Evolutionary conservation across 2,113 vertebrate species (phyloP), one percentile per base, ranked within the genome.

Genomic region (Callithrix jacchus): DNA sequence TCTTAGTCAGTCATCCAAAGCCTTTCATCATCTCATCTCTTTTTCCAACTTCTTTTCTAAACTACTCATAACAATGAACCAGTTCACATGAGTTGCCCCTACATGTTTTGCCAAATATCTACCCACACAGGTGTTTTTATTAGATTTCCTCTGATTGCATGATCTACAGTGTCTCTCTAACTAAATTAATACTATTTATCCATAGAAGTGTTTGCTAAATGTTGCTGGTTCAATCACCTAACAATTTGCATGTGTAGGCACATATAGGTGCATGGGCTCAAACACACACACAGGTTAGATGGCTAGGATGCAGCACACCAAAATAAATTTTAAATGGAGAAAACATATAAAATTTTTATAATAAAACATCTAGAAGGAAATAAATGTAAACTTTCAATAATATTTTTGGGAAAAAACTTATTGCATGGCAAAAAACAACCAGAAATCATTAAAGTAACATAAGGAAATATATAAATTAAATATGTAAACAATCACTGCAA

Each of bases 181-280:
- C 54, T 45, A 21, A 42, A 56, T 47, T 61, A 71, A 32, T 70
- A 92, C 37, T 18, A 77, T 25, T 76, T 77, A 88, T 18, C 70
- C 16, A 40, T 93, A 21, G 56, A 81, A 77, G 37, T n/a, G 23
- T 61, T 70, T 23, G 45, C 20, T 49, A 56, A 61, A 49, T 18
- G 18, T 56, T 42, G 32, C 74, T 35, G 32, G 16, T 86, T 56
- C 16, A 30, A 25, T 23, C 25, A 52, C 27, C 25, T 45, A 58
- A n/a, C 7, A 1, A 71, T 52, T 35, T 84, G 27, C 6, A 10
- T 3, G 9, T 77, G 42, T 45, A 3, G 35, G n/a, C 2, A n/a
- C 3, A 5, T 11, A 7, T 4, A 30, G 14, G 2, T 18, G 0
- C 9, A 27, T 16, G 30, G 0, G 54, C 25, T 30, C 35, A 54